Conservation (phyloP, 2,113 vertebrate species). For the Oreamnos americanus region DNA sequence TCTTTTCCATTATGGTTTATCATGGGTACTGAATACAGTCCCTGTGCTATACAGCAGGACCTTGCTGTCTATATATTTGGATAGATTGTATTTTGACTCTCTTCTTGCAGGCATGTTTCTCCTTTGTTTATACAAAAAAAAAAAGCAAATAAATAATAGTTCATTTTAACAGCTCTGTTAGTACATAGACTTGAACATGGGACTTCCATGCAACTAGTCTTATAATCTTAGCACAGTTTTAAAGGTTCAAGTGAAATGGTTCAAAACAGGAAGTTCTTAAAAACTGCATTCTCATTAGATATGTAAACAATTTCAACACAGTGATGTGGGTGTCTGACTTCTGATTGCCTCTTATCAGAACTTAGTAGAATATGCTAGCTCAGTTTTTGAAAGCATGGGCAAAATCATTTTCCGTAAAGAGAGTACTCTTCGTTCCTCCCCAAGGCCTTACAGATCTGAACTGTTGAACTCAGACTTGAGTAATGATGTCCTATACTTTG, state of each 20-base stretch:
- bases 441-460: slow-evolving; percentile 53
- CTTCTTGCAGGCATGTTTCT: neutral
- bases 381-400: neutral
- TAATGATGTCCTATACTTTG: slow-evolving; percentile 53
- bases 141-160: neutral
- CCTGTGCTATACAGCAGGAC: neutral
- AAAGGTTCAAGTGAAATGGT: neutral
- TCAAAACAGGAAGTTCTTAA: neutral
- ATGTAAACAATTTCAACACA: neutral
- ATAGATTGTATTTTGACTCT: neutral
- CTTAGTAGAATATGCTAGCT: neutral
- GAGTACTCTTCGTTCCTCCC: slow-evolving; percentile 51
- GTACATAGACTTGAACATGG: neutral
- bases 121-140: neutral
- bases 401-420: slow-evolving; percentile 38
- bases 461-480: slow-evolving; percentile 67
- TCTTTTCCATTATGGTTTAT: neutral
- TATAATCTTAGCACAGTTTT: neutral
- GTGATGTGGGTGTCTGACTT: neutral
- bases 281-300: neutral
- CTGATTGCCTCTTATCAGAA: neutral
- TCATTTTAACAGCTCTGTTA: neutral
- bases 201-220: neutral
- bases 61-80: neutral
- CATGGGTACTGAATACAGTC: neutral